Percentiles rank a stretch among this genome's conserved stretches.
These are phyloP conservation scores for Saccostrea echinata DNA, from an alignment of 1,140 invertebrate species.

Conservation along the genomic window DNA sequence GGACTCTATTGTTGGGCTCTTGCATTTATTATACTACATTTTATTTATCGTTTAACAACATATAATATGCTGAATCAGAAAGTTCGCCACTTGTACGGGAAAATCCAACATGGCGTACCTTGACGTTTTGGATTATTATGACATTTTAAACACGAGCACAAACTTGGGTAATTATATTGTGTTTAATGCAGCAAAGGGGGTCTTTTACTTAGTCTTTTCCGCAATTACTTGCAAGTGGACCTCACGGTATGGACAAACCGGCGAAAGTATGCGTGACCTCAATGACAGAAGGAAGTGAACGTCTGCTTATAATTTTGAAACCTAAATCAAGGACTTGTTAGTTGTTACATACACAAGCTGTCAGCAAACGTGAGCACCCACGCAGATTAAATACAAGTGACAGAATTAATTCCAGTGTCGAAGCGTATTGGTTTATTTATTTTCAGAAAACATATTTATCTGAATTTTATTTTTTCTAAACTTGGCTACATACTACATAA, in stretches of 20 bases:
- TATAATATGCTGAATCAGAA: conserved; percentile 21
- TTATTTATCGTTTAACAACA: neutral
- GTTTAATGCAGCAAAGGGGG: neutral
- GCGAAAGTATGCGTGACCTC: neutral
- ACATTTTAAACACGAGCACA: neutral
- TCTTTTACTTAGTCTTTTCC: neutral
- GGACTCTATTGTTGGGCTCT: neutral
- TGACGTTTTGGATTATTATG: neutral
- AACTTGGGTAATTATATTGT: neutral
- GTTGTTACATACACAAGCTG: neutral
- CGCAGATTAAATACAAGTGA: neutral
- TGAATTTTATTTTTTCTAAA: too few species aligned
- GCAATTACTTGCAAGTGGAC: neutral
- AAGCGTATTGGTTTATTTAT: neutral
- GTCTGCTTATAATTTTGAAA: conserved; percentile 25
- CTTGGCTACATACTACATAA: too few species aligned
- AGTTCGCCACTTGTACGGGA: conserved; percentile 17
- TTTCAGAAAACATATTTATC: too few species aligned
- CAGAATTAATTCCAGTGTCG: neutral
- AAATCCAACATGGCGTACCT: conserved; percentile 36
- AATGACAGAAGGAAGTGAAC: conserved; percentile 17
- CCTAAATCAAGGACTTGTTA: conserved; percentile 23
- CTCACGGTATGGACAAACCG: neutral
- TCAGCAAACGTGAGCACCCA: neutral
- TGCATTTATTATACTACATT: neutral